phyloP scores from a whole-genome alignment of 2,797 vertebrate species.

The Falco cherrug region DNA sequence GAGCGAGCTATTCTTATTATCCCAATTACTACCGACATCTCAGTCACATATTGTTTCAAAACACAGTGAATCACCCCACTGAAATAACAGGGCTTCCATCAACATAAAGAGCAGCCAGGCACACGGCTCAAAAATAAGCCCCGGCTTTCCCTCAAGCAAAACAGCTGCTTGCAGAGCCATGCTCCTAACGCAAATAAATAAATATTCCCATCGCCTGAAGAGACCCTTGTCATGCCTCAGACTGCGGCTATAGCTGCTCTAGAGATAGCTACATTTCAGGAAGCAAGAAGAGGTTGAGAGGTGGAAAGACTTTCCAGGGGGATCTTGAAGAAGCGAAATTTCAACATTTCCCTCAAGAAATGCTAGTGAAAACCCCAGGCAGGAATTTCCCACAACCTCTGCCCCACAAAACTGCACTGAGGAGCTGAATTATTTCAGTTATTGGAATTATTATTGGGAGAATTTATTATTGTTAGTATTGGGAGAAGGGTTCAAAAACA shows the following conservation, averaged over 20 bases:
- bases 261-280: neutral
- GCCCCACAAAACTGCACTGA: neutral
- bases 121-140: slow-evolving; percentile 21
- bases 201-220: neutral
- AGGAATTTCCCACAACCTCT: slow-evolving; percentile 45
- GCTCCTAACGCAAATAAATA: slow-evolving; percentile 28
- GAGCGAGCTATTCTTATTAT: neutral
- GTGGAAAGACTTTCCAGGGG: neutral
- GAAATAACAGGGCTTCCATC: slow-evolving; percentile 55
- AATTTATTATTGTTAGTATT: neutral
- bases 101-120: slow-evolving; percentile 30
- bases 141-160: slow-evolving; percentile 34
- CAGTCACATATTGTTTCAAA: slow-evolving; percentile 57
- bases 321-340: slow-evolving; percentile 6
- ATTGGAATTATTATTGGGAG: neutral
- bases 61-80: slow-evolving; percentile 49
- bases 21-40: slow-evolving; percentile 39
- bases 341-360: slow-evolving; percentile 1
- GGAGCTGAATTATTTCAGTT: neutral
- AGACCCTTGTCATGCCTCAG: neutral
- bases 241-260: neutral
- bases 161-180: slow-evolving; percentile 44
- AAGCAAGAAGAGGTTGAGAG: neutral
- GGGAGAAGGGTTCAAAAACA: neutral
- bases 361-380: neutral